Evolutionary conservation across 2,797 vertebrate species (phyloP).

Genomic region (Fistularia commersonii): DNA sequence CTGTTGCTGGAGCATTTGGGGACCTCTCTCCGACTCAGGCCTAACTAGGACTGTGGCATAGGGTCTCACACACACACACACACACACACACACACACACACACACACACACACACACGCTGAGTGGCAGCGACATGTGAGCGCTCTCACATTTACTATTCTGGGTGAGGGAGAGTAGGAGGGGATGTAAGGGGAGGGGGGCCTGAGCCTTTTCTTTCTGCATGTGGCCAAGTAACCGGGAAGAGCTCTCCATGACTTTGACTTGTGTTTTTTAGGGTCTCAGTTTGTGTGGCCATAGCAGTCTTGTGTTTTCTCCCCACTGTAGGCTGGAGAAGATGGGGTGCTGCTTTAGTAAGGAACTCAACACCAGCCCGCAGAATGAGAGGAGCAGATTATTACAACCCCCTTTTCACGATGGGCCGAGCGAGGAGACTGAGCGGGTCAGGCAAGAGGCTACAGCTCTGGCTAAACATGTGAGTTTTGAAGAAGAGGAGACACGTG

Average conservation of each 20-base stretch:
- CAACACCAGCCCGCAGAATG: conserved; percentile 47
- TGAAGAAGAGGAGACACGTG: conserved; percentile 18
- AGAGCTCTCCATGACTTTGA: conserved; percentile 40
- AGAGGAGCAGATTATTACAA: conserved; percentile 68
- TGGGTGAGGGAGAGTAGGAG: conserved; percentile 53
- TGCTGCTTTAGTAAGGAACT: conserved; percentile 79
- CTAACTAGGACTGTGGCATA: conserved; percentile 45
- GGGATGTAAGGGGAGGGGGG: conserved; percentile 35
- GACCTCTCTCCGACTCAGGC: conserved; percentile 53
- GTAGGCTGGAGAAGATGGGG: conserved; percentile 64
- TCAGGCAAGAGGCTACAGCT: conserved; percentile 43
- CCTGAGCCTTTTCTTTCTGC: conserved; percentile 50
- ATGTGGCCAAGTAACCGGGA: conserved; percentile 44
- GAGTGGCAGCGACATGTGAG: conserved; percentile 80
- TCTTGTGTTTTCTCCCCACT: conserved; percentile 38
- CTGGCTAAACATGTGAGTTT: conserved; percentile 50
- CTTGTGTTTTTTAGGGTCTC: conserved; percentile 41
- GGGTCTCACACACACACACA: conserved; percentile 17
- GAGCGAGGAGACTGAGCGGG: conserved; percentile 32
- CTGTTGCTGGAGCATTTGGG: conserved; percentile 30
- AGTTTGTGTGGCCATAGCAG: conserved; percentile 25
- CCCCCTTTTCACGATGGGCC: conserved; percentile 31
- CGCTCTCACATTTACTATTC: conserved; percentile 73
- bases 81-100: conserved; percentile 22
- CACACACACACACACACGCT: conserved; percentile 38